These are phyloP conservation scores for Dromius quadrimaculatus DNA, from an alignment of 2,888 invertebrate species.

Conservation along the genomic window DNA sequence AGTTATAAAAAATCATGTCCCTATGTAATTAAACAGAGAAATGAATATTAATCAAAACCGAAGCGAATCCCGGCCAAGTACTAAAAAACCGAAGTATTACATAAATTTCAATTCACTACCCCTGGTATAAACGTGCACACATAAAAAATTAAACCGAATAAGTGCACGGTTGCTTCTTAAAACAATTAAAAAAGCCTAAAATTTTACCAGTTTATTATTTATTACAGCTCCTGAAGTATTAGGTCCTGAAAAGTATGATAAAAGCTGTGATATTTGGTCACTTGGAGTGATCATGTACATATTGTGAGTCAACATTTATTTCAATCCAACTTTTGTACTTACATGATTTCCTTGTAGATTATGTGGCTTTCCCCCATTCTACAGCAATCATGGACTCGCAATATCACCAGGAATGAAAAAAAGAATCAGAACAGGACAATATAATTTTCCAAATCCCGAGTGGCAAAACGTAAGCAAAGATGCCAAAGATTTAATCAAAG, in stretches of 20 bases:
- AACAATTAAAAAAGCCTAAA: no score
- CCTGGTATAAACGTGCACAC: no score
- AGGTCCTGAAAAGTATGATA: slow-evolving; percentile 97
- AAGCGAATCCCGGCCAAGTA: no score
- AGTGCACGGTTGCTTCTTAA: no score
- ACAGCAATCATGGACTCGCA: slow-evolving; percentile 96
- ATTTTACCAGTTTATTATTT: no score
- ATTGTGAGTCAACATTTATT: slow-evolving; percentile 72
- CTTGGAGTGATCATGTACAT: slow-evolving; percentile 99
- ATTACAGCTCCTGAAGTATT: slow-evolving; percentile 78
- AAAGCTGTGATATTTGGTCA: slow-evolving; percentile 99
- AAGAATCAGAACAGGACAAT: slow-evolving; percentile 94
- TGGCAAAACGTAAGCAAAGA: slow-evolving; percentile 95
- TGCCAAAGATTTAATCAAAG: slow-evolving; percentile 95
- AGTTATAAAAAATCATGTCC: slow-evolving; percentile 62
- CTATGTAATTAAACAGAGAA: no score
- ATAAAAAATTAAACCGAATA: no score
- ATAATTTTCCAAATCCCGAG: slow-evolving; percentile 96
- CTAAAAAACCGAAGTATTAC: no score
- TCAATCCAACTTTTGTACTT: neutral
- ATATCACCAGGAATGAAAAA: slow-evolving; percentile 99
- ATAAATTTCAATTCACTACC: no score
- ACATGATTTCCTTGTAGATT: slow-evolving; percentile 67
- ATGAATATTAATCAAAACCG: no score
- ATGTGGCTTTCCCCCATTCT: slow-evolving; percentile 99